Base-by-base conservation (phyloP, 2,888 invertebrate genomes). In the Aradus depressus region DNA sequence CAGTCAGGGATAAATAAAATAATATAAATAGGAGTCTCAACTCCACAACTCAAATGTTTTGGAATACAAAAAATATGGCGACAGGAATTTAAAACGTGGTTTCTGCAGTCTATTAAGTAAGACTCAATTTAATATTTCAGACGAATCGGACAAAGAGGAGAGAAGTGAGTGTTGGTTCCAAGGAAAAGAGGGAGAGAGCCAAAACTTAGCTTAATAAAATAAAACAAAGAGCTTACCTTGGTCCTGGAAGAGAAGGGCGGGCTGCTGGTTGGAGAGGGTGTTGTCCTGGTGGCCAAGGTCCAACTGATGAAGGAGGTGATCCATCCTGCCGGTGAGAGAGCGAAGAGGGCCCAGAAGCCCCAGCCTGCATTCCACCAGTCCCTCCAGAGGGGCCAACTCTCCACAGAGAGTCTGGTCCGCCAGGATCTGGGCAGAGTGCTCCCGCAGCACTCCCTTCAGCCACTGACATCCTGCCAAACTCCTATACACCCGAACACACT, bases 401-500 rank as follows among this genome's bases (percentile, higher is more conserved):
- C 75, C 73, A 4, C 73, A 68, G 26, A 79, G 66, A 47, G 76
- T 74, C 3, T 79, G 75, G 64, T 77, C 76, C 3, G 79, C 74
- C 62, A 80, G 68, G 18, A 82, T 65, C 59, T 77, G 73, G 2
- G 76, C 75, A 1, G 79, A 73, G 62, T 81, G 81, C 8, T 71
- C 67, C 47, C 72, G 68, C 18, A 80, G 62, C 26, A 81, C 66
- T 55, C 70, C 67, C 62, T 74, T 74, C 42, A 81, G 62, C 81
- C 81, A 81, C 52, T 72, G 65, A 32, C 70, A 65, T 22, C 74
- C 75, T 35, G 70, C 68, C 60, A 72, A 70, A 61, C 73, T 70
- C 62, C 76, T 76, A 60, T 39, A 45, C 48, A n/a, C 22, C n/a
- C n/a, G n/a, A n/a, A n/a, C n/a, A n/a, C n/a, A n/a, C n/a, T n/a